Base-by-base conservation (phyloP, 2,888 invertebrate genomes). In the Tetragonula carbonaria region DNA sequence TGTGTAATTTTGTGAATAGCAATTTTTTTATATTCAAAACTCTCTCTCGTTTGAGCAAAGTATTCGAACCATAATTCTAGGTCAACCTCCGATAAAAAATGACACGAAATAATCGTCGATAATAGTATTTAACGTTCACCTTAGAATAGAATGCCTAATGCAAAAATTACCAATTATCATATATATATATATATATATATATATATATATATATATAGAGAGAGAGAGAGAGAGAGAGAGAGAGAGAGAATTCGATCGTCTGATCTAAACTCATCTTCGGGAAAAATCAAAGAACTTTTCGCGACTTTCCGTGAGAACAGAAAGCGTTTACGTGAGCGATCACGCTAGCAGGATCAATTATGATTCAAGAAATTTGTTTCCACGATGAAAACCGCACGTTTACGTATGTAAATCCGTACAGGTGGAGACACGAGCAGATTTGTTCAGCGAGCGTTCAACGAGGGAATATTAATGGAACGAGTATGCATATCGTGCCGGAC, bases 401-500 rank as follows among this genome's bases (percentile, higher is more conserved):
- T 8, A 4, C 53, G 28, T 70, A 67, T 75, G 45, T n/a, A 67
- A 66, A 75, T 67, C 23, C 28, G 55, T 55, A 11, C 21, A 75
- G 21, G 28, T 67, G 55, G 53, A 38, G 53, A 53, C 13, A 74
- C 8, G 23, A 2, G 0, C 53, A 66, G 55, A 23, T 74, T 74
- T 45, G 45, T 66, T 66, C n/a, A 23, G n/a, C 66, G 5, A 8
- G 28, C 55, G 28, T 68, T 68, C 51, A 68, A 51, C 62, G 21
- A 6, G 8, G 38, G 23, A 70, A 77, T 77, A 71, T 77, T 77
- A 71, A 77, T 77, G 71, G 51, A 18, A 38, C 62, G 18, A 38
- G 62, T 62, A 62, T 77, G 70, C 70, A 63, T 70, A 77, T 77
- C 77, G 38, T 28, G 62, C 53, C 21, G 55, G 23, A 45, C n/a